Evolutionary conservation across 2,888 invertebrate species (phyloP).

Genomic region (Rhorus exstirpatorius): DNA sequence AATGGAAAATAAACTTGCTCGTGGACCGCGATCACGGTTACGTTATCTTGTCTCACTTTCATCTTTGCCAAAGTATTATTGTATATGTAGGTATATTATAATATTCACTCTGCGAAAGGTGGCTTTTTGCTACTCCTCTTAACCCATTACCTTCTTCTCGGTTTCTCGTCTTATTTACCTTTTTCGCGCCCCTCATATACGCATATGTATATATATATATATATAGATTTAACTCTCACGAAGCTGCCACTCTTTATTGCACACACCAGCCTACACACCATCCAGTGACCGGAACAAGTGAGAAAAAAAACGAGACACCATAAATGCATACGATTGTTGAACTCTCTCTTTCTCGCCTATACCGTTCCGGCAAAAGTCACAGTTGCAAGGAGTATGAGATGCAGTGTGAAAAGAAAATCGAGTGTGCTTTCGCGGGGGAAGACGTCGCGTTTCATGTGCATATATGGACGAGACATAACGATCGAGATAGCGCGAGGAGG

Average conservation of each 20-base stretch:
- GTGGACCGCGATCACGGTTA: conserved; percentile 42
- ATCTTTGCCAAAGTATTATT: neutral
- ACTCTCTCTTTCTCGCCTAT: conserved; percentile 54
- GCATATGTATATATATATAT: too few species aligned
- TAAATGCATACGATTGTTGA: conserved; percentile 65
- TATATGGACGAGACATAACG: conserved; percentile 58
- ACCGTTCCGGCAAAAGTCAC: conserved; percentile 13
- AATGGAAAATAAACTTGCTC: conserved; percentile 47
- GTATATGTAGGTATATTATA: too few species aligned
- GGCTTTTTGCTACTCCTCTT: conserved; percentile 53
- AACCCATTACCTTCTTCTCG: conserved; percentile 41
- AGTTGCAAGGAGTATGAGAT: neutral
- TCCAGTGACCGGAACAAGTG: neutral
- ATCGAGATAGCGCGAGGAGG: conserved; percentile 61
- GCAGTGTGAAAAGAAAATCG: conserved; percentile 42
- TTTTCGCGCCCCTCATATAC: conserved; percentile 56
- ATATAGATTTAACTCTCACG: conserved; percentile 58
- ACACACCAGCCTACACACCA: conserved; percentile 32
- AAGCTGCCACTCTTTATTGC: conserved; percentile 61
- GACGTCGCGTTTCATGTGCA: conserved; percentile 49
- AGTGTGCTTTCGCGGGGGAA: conserved; percentile 28
- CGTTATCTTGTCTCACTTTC: conserved; percentile 24
- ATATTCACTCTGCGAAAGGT: conserved; percentile 51
- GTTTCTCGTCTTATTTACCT: conserved; percentile 33
- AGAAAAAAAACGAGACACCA: conserved; percentile 31